Evolutionary conservation across 92 coral and sea anemone species (phyloP).

Genomic region (Micromussa lordhowensis): DNA sequence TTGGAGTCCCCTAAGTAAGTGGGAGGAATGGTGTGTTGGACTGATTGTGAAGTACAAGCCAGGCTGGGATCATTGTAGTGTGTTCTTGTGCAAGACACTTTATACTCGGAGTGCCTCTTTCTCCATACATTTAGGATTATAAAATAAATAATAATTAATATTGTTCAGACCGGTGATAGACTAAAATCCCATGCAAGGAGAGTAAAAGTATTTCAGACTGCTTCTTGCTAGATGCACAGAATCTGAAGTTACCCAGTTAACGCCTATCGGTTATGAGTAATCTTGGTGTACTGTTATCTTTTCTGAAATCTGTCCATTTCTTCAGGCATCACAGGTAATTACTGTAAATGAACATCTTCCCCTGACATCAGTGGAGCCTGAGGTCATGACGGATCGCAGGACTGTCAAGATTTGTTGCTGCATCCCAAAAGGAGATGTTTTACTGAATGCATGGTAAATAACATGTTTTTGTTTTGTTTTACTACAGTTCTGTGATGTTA

Average conservation of each 20-base stretch:
- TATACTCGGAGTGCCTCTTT: too few species aligned
- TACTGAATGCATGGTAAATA: slow-evolving; percentile 72
- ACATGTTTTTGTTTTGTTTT: background rate
- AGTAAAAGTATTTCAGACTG: too few species aligned
- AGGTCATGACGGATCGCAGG: slow-evolving; percentile 61
- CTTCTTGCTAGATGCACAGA: background rate
- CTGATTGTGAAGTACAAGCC: too few species aligned
- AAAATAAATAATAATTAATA: too few species aligned
- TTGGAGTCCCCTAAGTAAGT: too few species aligned
- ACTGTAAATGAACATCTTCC: slow-evolving; percentile 80
- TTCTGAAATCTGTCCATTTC: background rate
- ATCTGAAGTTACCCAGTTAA: too few species aligned
- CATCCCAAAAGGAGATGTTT: slow-evolving; percentile 93
- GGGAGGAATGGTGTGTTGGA: too few species aligned
- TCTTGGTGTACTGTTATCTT: background rate
- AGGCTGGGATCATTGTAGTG: background rate
- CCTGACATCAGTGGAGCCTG: slow-evolving; percentile 73
- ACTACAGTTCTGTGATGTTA: background rate
- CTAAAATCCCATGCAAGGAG: too few species aligned
- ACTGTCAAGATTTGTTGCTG: slow-evolving; percentile 94
- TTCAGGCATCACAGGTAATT: slow-evolving; percentile 80
- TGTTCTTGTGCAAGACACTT: background rate
- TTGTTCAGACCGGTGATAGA: too few species aligned
- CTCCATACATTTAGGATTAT: too few species aligned
- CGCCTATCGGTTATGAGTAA: too few species aligned